Conservation (phyloP, 2,888 invertebrate genomes). For the Meganola albula region DNA sequence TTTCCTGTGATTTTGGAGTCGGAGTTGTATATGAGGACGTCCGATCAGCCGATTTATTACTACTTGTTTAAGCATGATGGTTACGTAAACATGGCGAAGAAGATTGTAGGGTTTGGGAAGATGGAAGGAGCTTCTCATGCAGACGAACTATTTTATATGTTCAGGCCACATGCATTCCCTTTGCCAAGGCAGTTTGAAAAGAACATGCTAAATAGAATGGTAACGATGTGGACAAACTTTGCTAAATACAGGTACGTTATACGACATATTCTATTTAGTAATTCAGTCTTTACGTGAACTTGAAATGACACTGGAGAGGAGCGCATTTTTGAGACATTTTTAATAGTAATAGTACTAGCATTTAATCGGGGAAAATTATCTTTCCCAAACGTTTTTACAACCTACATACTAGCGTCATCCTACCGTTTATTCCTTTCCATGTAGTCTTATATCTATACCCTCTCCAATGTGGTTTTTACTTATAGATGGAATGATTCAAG, state of each 20-base stretch:
- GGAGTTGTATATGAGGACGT: conserved; percentile 50
- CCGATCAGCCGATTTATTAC: conserved; percentile 57
- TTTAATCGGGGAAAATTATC: too few relatives aligned
- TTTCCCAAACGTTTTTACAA: too few relatives aligned
- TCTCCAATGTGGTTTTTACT: too few relatives aligned
- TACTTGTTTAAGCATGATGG: conserved; percentile 63
- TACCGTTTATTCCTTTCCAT: too few relatives aligned
- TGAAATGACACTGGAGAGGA: too few relatives aligned
- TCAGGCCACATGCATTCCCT: conserved; percentile 59
- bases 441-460: too few relatives aligned
- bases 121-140: conserved; percentile 61
- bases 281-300: too few relatives aligned
- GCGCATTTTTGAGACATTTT: too few relatives aligned
- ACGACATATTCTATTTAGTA: too few relatives aligned
- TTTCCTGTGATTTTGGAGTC: conserved; percentile 57
- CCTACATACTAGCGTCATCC: too few relatives aligned
- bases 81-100: conserved; percentile 58
- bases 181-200: conserved; percentile 53
- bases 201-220: conserved; percentile 54
- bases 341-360: too few relatives aligned
- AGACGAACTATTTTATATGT: conserved; percentile 65
- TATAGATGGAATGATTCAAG: too few relatives aligned
- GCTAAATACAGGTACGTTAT: conserved; percentile 66
- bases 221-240: conserved; percentile 68
- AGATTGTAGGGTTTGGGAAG: conserved; percentile 45